phyloP scores from a whole-genome alignment of 2,888 invertebrate species.

The Marronus borbonicus region DNA sequence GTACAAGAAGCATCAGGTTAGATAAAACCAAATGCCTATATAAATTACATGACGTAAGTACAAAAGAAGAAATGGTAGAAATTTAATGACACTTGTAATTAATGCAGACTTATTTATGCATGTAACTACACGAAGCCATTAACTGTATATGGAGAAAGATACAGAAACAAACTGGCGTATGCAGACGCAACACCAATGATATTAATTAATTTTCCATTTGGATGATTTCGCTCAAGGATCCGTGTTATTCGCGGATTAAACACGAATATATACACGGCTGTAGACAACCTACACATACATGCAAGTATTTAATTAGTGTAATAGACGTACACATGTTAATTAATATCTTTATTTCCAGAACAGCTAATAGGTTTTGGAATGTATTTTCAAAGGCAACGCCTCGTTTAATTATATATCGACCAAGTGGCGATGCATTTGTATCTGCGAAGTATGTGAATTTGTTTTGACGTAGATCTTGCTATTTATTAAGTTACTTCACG shows the following conservation, averaged over 20 bases:
- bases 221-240: constrained; percentile 33
- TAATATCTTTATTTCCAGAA: constrained; percentile 39
- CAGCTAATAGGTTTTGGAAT: constrained; percentile 27
- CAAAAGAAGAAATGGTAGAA: constrained; percentile 32
- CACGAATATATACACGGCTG: background rate
- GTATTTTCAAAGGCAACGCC: constrained; percentile 34
- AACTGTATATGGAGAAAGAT: constrained; percentile 39
- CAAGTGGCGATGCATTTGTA: background rate
- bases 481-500: background rate
- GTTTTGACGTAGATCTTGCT: constrained; percentile 6
- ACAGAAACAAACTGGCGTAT: constrained; percentile 29
- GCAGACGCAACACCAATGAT: constrained; percentile 36
- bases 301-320: constrained; percentile 36
- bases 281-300: constrained; percentile 13
- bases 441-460: background rate
- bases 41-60: constrained; percentile 22
- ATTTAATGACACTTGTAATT: constrained; percentile 42
- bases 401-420: constrained; percentile 34
- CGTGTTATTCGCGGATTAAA: constrained; percentile 39
- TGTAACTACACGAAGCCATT: constrained; percentile 34
- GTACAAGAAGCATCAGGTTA: constrained; percentile 10
- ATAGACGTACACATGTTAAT: constrained; percentile 45
- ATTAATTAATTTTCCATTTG: constrained; percentile 44
- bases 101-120: constrained; percentile 36
- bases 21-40: constrained; percentile 13